Evolutionary conservation across 2,888 invertebrate species (phyloP), one percentile per base, ranked within the genome.

Genomic region (Megamerina dolium): DNA sequence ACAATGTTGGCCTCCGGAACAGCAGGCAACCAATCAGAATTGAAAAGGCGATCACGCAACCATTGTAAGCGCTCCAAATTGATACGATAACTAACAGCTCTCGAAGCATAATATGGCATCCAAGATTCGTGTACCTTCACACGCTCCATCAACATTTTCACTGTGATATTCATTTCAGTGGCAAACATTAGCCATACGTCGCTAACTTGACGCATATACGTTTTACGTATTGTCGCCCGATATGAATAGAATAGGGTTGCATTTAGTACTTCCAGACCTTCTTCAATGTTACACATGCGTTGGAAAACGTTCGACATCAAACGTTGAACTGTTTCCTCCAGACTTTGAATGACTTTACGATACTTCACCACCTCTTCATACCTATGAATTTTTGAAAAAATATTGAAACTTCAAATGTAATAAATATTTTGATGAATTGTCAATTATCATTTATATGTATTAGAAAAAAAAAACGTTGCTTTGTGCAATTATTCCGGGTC

Each of bases 301-400:
- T 84, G 82, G 62, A 92, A 92, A 0, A 87, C 83, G 1, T 81
- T 78, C 35, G 82, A 80, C 30, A 89, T 82, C 6, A 91, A 74
- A 61, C 91, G 90, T 65, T 90, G 87, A 53, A 91, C 81, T 53
- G 87, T 85, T 52, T 87, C 78, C 78, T 87, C 79, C 40, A 81
- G 59, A 42, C 75, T 74, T 41, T 74, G 74, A 16, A 80, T 68
- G 12, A 73, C 70, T 4, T 65, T 63, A 0, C 77, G 71, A 57
- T 79, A 81, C 29, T 54, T 55, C 3, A 63, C 43, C 18, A 60
- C 61, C 45, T 64, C 58, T 4, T 55, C 54, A 17, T 66, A 63
- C 56, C 57, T 56, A 5, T 21, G 9, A 20, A 12, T 13, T 8
- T n/a, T n/a, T n/a, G n/a, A n/a, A n/a, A n/a, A n/a, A n/a, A n/a